These are phyloP conservation scores for Andrena chrysosceles DNA, from an alignment of 2,888 invertebrate genomes.

Conservation along the genomic window DNA sequence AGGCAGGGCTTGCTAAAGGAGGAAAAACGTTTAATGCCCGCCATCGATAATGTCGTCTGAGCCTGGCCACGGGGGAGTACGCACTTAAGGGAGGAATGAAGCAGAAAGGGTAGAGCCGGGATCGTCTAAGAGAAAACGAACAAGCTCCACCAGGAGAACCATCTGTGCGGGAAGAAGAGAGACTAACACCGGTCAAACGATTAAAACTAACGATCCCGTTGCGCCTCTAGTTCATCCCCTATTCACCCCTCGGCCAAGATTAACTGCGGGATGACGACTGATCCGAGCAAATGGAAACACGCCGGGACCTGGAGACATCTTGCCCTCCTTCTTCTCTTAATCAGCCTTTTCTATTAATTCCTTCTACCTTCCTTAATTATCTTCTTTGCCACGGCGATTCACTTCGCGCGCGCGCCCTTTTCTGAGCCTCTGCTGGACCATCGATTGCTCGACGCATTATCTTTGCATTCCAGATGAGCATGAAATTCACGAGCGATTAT, in stretches of 20 bases:
- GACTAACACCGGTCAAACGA: conserved; percentile 76
- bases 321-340: conserved; percentile 44
- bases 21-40: conserved; percentile 64
- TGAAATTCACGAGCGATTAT: too few species aligned
- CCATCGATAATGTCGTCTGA: conserved; percentile 71
- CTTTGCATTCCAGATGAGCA: too few species aligned
- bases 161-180: background rate
- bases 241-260: conserved; percentile 60
- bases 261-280: conserved; percentile 72
- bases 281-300: conserved; percentile 68
- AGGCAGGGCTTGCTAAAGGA: conserved; percentile 17
- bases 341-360: conserved; percentile 57
- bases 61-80: conserved; percentile 44
- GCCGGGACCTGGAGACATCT: conserved; percentile 29
- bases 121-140: background rate
- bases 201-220: conserved; percentile 76
- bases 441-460: background rate
- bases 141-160: conserved; percentile 12
- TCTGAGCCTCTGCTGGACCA: conserved; percentile 12
- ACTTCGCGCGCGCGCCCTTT: background rate
- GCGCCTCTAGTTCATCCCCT: conserved; percentile 66
- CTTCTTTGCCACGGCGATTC: conserved; percentile 13
- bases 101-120: conserved; percentile 11
- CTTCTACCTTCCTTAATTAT: conserved; percentile 44
- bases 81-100: conserved; percentile 58